These are phyloP conservation scores for Coluber constrictor DNA, from an alignment of 2,797 vertebrate genomes.

Conservation along the genomic window DNA sequence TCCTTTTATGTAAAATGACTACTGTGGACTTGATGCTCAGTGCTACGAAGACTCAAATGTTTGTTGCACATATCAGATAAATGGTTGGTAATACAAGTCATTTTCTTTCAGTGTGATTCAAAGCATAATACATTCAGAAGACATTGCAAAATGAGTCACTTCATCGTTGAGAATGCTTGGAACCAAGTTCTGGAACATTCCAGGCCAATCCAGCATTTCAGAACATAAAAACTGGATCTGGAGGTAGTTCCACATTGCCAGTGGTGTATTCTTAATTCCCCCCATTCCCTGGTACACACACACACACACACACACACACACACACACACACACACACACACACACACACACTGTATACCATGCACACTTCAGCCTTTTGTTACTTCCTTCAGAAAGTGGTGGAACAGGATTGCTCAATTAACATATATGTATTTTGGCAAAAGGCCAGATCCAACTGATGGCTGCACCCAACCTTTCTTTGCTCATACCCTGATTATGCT, in stretches of 20 bases:
- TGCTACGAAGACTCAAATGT: not conserved
- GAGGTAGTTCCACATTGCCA: not conserved
- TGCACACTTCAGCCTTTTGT: slow-evolving; percentile 39
- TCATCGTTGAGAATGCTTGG: not conserved
- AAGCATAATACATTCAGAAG: not conserved
- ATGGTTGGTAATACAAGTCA: not conserved
- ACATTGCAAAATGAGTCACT: not conserved
- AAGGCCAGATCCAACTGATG: slow-evolving; percentile 51
- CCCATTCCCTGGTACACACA: not conserved
- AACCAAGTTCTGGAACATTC: not conserved
- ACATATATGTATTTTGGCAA: slow-evolving; percentile 67
- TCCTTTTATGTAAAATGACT: not conserved
- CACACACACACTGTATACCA: not conserved
- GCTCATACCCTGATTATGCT: slow-evolving; percentile 46
- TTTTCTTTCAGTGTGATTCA: not conserved
- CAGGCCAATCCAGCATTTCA: not conserved
- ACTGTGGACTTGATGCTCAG: not conserved
- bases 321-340: not conserved
- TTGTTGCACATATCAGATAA: not conserved
- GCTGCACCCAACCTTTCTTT: slow-evolving; percentile 58
- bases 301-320: not conserved
- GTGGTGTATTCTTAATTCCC: slow-evolving; percentile 3
- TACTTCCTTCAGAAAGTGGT: slow-evolving; percentile 50
- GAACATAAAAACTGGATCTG: not conserved
- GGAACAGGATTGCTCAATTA: slow-evolving; percentile 63